Conservation (phyloP, 92 coral and sea anemone genomes). For the Diadumene lineata region DNA sequence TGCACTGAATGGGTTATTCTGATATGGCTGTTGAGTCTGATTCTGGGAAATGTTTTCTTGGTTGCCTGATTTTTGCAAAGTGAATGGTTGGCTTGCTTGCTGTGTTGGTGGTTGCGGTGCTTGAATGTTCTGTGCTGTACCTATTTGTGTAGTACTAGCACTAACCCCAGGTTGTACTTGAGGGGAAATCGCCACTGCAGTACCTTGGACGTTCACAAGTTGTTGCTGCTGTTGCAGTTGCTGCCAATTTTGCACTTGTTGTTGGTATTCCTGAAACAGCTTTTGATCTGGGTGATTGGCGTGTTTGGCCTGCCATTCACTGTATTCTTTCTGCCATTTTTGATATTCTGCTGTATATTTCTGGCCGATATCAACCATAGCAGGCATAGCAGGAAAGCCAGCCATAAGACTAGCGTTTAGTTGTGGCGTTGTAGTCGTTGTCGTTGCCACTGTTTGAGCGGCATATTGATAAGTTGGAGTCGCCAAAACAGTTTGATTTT, state of each 20-base stretch:
- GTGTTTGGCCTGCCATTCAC: constrained; percentile 88
- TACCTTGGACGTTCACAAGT: constrained; percentile 37
- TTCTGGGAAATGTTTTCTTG: neutral
- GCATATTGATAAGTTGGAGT: constrained; percentile 35
- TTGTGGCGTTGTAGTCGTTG: constrained; percentile 18
- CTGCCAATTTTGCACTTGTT: constrained; percentile 79
- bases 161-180: neutral
- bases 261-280: constrained; percentile 90
- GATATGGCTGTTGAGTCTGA: neutral
- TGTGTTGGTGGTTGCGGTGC: constrained; percentile 25
- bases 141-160: neutral
- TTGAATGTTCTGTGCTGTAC: neutral
- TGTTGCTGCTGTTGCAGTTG: constrained; percentile 59
- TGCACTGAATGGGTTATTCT: neutral
- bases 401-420: neutral
- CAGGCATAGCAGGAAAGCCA: constrained; percentile 4
- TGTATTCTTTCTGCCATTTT: constrained; percentile 91
- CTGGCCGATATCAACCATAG: constrained; percentile 57
- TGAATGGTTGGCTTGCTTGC: neutral
- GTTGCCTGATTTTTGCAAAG: neutral
- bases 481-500: constrained; percentile 20
- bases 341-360: constrained; percentile 72
- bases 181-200: neutral
- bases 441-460: constrained; percentile 43
- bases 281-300: constrained; percentile 95